Evolutionary conservation across 1,140 invertebrate species (phyloP).

Genomic region (Semibalanus balanoides): DNA sequence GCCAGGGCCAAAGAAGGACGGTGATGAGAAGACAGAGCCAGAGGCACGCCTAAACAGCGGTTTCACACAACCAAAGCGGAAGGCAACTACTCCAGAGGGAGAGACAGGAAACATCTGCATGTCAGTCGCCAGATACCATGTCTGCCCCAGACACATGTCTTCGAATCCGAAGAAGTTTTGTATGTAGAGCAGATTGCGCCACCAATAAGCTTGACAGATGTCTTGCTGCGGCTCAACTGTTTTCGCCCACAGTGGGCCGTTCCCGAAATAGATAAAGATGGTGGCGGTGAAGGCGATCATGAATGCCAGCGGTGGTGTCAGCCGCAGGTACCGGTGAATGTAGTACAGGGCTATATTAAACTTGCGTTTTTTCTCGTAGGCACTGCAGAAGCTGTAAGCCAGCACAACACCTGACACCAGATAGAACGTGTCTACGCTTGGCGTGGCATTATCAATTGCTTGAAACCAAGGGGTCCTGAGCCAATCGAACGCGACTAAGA

Average conservation of each 20-base stretch:
- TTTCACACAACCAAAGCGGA: neutral
- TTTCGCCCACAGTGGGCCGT: neutral
- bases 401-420: neutral
- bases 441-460: neutral
- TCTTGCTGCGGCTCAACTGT: neutral
- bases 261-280: neutral
- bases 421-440: slow-evolving; percentile 1
- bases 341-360: neutral
- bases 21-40: neutral
- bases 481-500: neutral
- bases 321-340: neutral
- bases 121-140: neutral
- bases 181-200: neutral
- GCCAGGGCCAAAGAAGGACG: neutral
- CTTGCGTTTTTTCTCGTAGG: neutral
- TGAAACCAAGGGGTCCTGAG: neutral
- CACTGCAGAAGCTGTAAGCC: neutral
- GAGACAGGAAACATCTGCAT: neutral
- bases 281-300: neutral
- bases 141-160: neutral
- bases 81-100: neutral
- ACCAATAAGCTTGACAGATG: neutral
- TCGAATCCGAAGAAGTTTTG: neutral
- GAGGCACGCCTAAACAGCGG: neutral
- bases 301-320: neutral